Percentiles rank a stretch among this genome's conserved stretches.
Evolutionary conservation across 37 sponge, comb jelly and placozoan genomes (phyloP).

Genomic region (Aplysina aerophoba): DNA sequence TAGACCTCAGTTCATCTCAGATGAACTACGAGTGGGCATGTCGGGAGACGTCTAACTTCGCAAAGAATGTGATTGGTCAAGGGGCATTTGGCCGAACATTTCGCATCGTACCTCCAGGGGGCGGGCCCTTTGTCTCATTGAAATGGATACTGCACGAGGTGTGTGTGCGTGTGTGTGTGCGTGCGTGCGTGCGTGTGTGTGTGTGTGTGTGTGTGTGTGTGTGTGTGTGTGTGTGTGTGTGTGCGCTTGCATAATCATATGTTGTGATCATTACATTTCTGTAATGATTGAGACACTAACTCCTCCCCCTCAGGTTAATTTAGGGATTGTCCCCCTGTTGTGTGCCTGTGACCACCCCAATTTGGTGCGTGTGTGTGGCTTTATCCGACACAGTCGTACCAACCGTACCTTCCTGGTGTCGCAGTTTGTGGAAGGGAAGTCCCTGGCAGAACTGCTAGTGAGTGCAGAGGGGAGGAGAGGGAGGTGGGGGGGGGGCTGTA

Average conservation of each 20-base stretch:
- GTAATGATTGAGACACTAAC: not conserved
- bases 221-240: too few species aligned
- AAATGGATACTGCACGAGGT: not conserved
- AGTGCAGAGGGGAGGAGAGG: not conserved
- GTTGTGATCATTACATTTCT: too few species aligned
- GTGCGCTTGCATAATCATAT: too few species aligned
- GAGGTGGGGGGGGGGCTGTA: too few species aligned
- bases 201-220: too few species aligned
- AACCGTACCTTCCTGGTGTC: not conserved
- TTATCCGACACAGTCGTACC: not conserved
- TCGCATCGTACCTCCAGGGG: slow-evolving; percentile 13
- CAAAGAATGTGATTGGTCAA: not conserved
- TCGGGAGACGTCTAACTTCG: not conserved
- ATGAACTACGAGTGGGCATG: slow-evolving; percentile 8
- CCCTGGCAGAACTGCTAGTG: not conserved
- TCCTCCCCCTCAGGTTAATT: slow-evolving; percentile 15
- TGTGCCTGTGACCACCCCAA: not conserved
- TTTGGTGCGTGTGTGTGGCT: not conserved
- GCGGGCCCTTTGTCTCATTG: not conserved
- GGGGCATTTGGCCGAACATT: not conserved
- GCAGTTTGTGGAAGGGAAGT: slow-evolving; percentile 1
- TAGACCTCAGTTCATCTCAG: not conserved
- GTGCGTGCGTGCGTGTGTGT: too few species aligned
- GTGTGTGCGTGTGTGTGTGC: too few species aligned
- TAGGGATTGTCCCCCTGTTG: not conserved